These are phyloP conservation scores for Gulo gulo DNA, from an alignment of 2,113 vertebrate species.

Conservation along the genomic window DNA sequence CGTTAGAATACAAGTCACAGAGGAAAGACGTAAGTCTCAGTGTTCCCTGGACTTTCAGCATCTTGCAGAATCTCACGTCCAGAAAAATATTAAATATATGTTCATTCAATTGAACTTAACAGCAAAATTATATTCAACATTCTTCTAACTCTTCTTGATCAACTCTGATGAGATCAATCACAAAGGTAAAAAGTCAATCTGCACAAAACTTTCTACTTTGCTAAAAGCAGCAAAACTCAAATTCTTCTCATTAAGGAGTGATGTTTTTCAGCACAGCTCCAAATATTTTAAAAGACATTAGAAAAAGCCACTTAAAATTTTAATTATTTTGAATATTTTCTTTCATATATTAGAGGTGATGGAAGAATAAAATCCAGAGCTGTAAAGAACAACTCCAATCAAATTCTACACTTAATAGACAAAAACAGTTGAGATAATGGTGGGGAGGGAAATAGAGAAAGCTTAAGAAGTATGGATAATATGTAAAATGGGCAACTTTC, in stretches of 20 bases:
- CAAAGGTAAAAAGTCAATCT: background rate
- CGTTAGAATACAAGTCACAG: background rate
- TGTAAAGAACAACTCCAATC: background rate
- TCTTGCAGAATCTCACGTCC: background rate
- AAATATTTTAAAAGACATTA: constrained; percentile 29
- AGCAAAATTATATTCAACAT: background rate
- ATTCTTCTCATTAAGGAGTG: background rate
- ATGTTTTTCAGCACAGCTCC: background rate
- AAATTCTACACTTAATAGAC: background rate
- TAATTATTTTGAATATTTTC: background rate
- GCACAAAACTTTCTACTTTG: background rate
- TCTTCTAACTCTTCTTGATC: background rate
- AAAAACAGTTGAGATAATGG: background rate
- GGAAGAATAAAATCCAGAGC: background rate
- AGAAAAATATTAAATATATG: background rate
- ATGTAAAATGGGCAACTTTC: background rate
- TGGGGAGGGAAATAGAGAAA: background rate
- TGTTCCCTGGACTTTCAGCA: background rate
- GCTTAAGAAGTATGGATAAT: background rate
- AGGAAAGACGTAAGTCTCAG: background rate
- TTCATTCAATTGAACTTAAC: background rate
- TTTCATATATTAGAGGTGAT: background rate
- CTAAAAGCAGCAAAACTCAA: background rate
- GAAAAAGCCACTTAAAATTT: background rate
- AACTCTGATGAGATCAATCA: background rate